Evolutionary conservation across 2,888 invertebrate genomes (phyloP).

Genomic region (Heliothis peltigera): DNA sequence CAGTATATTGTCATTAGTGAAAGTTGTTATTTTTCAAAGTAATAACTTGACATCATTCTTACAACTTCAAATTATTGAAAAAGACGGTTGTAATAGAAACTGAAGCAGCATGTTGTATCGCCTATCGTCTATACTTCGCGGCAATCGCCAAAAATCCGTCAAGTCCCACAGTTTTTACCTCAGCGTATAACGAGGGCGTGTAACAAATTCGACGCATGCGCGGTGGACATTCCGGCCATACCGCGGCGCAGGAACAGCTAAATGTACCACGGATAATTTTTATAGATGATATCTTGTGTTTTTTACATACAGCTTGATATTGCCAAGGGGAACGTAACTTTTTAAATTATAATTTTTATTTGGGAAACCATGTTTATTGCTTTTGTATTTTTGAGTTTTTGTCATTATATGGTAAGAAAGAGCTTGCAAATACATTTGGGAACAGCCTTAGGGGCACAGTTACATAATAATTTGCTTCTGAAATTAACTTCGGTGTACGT

Average conservation of each 20-base stretch:
- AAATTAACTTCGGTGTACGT: neutral
- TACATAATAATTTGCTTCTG: neutral
- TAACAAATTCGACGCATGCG: slow-evolving; percentile 82
- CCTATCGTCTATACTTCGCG: slow-evolving; percentile 34
- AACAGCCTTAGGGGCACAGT: neutral
- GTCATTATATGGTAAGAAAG: slow-evolving; percentile 39
- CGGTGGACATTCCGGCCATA: slow-evolving; percentile 71
- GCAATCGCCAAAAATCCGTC: slow-evolving; percentile 71
- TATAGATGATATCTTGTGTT: slow-evolving; percentile 76
- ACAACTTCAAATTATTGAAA: too few relatives aligned
- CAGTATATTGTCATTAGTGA: too few relatives aligned
- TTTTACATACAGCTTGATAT: slow-evolving; percentile 60
- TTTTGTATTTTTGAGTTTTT: slow-evolving; percentile 42
- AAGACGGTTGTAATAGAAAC: too few relatives aligned
- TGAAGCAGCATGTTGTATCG: too few relatives aligned
- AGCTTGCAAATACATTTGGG: slow-evolving; percentile 20
- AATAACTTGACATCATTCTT: too few relatives aligned
- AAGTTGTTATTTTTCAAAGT: too few relatives aligned
- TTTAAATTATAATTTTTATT: slow-evolving; percentile 60
- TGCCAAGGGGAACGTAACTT: slow-evolving; percentile 57
- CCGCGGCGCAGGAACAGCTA: slow-evolving; percentile 67
- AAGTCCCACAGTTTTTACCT: slow-evolving; percentile 76
- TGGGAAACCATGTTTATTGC: slow-evolving; percentile 35
- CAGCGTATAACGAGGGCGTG: slow-evolving; percentile 75
- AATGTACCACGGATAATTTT: slow-evolving; percentile 78